Conservation (phyloP, 2,113 vertebrate species). For the Rallus limicola region DNA sequence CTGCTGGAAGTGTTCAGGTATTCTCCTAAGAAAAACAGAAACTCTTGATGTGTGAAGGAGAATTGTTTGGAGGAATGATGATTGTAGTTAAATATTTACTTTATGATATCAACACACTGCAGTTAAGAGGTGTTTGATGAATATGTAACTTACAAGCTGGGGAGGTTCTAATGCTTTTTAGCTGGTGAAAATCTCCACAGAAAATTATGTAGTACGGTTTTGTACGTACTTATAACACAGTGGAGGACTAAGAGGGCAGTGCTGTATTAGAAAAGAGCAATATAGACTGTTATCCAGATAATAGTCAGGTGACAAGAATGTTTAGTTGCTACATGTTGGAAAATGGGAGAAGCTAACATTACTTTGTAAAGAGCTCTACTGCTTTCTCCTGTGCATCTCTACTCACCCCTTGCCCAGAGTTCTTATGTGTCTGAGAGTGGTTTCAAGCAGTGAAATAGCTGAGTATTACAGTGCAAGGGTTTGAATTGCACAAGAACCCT, state of each 20-base stretch:
- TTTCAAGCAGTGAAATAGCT: background rate
- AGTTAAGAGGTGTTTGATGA: background rate
- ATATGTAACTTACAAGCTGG: background rate
- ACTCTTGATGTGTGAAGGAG: background rate
- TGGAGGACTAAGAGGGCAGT: background rate
- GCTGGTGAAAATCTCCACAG: background rate
- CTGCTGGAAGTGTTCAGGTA: background rate
- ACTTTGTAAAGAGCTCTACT: background rate
- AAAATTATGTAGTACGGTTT: background rate
- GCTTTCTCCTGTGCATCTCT: background rate
- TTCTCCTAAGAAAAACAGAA: constrained; percentile 27
- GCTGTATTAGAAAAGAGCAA: background rate
- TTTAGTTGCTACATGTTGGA: background rate
- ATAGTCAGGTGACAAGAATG: background rate
- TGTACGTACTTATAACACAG: background rate
- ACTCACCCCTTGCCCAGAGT: background rate
- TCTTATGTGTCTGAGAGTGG: background rate
- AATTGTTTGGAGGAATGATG: constrained; percentile 6
- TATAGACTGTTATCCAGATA: background rate
- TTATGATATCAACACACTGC: background rate
- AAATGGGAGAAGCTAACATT: background rate
- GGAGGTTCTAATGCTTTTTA: background rate
- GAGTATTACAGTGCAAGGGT: background rate
- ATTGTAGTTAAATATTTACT: constrained; percentile 41
- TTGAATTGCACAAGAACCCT: background rate